Percentiles rank a stretch among this genome's conserved stretches.
phyloP scores from a whole-genome alignment of 2,888 invertebrate genomes.

The Synanthedon vespiformis region DNA sequence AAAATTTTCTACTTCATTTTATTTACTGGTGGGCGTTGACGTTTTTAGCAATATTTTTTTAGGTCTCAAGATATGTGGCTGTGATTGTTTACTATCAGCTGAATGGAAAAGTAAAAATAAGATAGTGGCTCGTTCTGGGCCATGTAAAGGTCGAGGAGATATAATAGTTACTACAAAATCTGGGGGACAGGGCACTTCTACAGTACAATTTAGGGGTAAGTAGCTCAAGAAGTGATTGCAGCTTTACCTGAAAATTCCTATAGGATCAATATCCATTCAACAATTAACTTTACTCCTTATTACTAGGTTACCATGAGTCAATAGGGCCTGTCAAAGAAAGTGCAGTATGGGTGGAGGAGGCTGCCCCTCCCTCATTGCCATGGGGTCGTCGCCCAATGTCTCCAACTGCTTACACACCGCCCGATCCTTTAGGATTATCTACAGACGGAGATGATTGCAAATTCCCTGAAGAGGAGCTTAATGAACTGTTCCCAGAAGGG shows the following conservation, averaged over 20 bases:
- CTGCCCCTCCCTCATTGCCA: conserved; percentile 82
- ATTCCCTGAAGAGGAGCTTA: conserved; percentile 88
- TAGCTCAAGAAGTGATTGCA: background rate
- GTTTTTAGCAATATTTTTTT: conserved; percentile 7
- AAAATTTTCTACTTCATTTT: no score
- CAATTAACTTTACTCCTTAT: background rate
- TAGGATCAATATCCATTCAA: no score
- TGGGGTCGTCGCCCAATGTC: conserved; percentile 89
- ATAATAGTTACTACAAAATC: conserved; percentile 88
- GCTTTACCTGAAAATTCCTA: no score
- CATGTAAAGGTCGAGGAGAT: conserved; percentile 91
- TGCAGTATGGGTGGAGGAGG: conserved; percentile 98
- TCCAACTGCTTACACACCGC: conserved; percentile 86
- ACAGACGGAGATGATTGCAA: conserved; percentile 93
- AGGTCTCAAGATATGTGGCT: conserved; percentile 95
- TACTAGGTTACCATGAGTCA: conserved; percentile 82
- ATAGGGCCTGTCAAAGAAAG: conserved; percentile 96
- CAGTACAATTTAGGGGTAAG: conserved; percentile 86
- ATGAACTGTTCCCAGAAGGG: conserved; percentile 90
- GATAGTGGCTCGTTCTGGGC: conserved; percentile 94
- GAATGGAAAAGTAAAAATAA: conserved; percentile 99
- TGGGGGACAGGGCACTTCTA: conserved; percentile 90
- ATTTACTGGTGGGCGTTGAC: background rate
- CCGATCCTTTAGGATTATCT: conserved; percentile 93
- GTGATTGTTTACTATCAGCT: conserved; percentile 93